Evolutionary conservation across 2,797 vertebrate genomes (phyloP), one percentile per base, ranked within the genome.

Genomic region (Urophycis tenuis): DNA sequence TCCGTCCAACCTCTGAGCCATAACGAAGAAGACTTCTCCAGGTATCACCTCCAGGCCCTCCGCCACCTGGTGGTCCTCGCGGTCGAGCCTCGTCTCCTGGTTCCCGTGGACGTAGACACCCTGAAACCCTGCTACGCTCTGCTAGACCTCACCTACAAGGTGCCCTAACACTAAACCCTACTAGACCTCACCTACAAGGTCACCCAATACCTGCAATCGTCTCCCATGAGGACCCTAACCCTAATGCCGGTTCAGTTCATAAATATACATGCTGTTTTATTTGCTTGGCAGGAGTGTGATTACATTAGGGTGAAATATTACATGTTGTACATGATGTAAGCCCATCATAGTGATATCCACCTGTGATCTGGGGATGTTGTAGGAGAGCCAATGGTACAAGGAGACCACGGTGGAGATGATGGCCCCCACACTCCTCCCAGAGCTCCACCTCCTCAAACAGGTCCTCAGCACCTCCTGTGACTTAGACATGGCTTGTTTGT

Each of bases 31-130:
- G 5, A 53, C 22, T 22, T 8, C 32, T 33, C 41, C 88, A 99
- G 98, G 79, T 99, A 99, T 88, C 98, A 99, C 89, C 94, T 99
- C 12, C 98, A 99, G 93, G 97, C 98, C 14, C 89, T 99, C 77
- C 93, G 98, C 5, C 98, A 99, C 83, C 90, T 99, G 45, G 96
- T 95, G 0, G 98, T 99, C 34, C 90, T 99, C 81, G 97, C 97
- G 0, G 95, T 96, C 0, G 96, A 99, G 78, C 97, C 97, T 0
- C 92, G 97, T 39, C 94, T 99, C 25, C 92, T 99, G 22, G 96
- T 97, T 0, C 97, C 98, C 0, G 94, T 99, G 71, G 97, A 99
- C 0, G 97, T 99, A 81, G 97, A 99, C 82, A 94, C 96, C 3
- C 94, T 96, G 81, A 95, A 93, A 1, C 96, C 98, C 15, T 99